These are phyloP conservation scores for Tachypleus tridentatus DNA, from an alignment of 1,140 invertebrate genomes.

Conservation along the genomic window DNA sequence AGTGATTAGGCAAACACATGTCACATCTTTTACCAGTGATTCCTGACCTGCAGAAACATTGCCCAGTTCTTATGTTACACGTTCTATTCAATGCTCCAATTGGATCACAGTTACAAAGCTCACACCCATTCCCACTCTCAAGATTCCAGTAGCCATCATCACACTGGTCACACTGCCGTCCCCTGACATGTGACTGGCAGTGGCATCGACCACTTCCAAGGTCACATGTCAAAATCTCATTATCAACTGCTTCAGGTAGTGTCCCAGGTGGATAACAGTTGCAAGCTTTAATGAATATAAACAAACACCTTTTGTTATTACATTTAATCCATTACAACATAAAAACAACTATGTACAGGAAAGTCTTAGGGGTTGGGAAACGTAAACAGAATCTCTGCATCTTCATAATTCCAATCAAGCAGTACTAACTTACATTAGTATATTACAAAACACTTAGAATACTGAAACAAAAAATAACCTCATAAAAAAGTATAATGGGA, in stretches of 20 bases:
- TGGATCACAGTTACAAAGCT: constrained; percentile 69
- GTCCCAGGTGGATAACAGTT: constrained; percentile 80
- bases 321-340: no score
- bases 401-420: no score
- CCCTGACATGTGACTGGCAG: constrained; percentile 82
- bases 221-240: constrained; percentile 63
- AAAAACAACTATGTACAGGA: no score
- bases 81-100: constrained; percentile 71
- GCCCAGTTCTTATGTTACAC: constrained; percentile 65
- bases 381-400: no score
- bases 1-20: constrained; percentile 67
- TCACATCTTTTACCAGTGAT: constrained; percentile 75
- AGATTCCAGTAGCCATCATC: constrained; percentile 85
- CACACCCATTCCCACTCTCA: constrained; percentile 50
- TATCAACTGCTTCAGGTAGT: constrained; percentile 49
- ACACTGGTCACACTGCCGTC: constrained; percentile 75
- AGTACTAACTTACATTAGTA: no score
- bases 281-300: constrained; percentile 39
- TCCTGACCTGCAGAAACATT: constrained; percentile 73
- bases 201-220: constrained; percentile 72
- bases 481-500: no score
- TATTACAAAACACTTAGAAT: no score
- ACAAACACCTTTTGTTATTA: not conserved
- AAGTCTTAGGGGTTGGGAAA: no score
- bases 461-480: no score